phyloP scores from a whole-genome alignment of 2,888 invertebrate species.

The Acronicta psi region DNA sequence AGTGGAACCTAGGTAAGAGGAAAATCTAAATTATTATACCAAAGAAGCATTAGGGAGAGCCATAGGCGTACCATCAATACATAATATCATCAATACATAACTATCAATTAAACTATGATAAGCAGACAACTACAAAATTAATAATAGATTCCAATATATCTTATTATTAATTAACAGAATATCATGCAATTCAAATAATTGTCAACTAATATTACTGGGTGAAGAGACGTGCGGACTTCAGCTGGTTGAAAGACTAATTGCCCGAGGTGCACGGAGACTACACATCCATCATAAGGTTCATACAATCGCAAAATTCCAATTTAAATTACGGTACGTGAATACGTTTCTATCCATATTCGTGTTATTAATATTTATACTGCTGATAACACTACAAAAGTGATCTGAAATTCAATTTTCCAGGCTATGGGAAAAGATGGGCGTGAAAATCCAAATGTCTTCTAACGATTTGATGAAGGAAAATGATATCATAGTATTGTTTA shows the following conservation, averaged over 20 bases:
- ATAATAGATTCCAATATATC: too few species aligned
- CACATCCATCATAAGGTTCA: conserved; percentile 45
- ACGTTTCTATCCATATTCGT: too few species aligned
- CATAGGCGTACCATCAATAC: too few species aligned
- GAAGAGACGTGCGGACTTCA: conserved; percentile 59
- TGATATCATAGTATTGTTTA: conserved; percentile 45
- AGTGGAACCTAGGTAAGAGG: conserved; percentile 55
- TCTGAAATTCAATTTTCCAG: conserved; percentile 25
- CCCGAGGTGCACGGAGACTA: conserved; percentile 66
- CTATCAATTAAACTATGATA: too few species aligned
- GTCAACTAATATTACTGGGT: conserved; percentile 60
- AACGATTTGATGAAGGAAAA: conserved; percentile 23
- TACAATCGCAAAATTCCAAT: conserved; percentile 38
- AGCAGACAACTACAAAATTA: too few species aligned
- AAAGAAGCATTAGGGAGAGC: too few species aligned
- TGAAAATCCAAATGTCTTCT: conserved; percentile 43
- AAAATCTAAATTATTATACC: too few species aligned
- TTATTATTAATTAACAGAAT: conserved; percentile 43
- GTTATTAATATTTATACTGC: too few species aligned
- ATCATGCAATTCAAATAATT: conserved; percentile 35
- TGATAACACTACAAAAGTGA: too few species aligned
- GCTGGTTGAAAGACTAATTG: conserved; percentile 62
- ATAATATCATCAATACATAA: too few species aligned
- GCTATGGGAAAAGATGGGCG: conserved; percentile 55
- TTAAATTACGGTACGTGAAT: conserved; percentile 58